Evolutionary conservation across 2,888 invertebrate species (phyloP).

Genomic region (Oscheius sp.): DNA sequence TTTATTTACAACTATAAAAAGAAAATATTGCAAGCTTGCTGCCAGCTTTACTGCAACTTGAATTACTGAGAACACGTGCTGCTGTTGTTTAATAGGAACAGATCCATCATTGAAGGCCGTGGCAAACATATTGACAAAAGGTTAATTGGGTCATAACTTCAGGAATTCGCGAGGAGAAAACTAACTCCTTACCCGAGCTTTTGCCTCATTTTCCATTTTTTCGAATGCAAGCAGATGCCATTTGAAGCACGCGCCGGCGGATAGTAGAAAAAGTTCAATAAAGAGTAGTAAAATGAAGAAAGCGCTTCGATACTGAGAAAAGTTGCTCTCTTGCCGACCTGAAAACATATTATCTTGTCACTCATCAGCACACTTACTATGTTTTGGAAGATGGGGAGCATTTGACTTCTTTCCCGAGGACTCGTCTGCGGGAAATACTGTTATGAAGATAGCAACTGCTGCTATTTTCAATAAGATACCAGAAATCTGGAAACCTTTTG

Average conservation of each 20-base stretch:
- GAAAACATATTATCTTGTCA: background rate
- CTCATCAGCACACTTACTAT: background rate
- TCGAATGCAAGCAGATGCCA: constrained; percentile 53
- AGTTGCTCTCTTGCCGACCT: constrained; percentile 30
- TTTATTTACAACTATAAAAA: background rate
- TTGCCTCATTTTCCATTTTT: constrained; percentile 41
- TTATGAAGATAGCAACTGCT: constrained; percentile 46
- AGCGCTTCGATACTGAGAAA: constrained; percentile 42
- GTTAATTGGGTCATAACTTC: background rate
- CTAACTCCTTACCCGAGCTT: constrained; percentile 45
- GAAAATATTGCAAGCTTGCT: no score
- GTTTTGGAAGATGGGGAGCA: constrained; percentile 3
- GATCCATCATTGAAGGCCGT: background rate
- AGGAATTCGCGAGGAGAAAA: background rate
- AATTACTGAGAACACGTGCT: constrained; percentile 12
- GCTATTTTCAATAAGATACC: constrained; percentile 53
- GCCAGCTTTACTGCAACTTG: background rate
- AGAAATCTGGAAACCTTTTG: no score
- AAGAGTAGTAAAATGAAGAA: constrained; percentile 45
- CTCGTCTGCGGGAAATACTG: constrained; percentile 39
- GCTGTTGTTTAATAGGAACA: constrained; percentile 10
- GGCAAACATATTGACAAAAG: constrained; percentile 5
- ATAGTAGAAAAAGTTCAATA: constrained; percentile 26
- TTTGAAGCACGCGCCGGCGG: constrained; percentile 46
- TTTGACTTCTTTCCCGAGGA: background rate